Percentiles rank a stretch among this genome's conserved stretches.
phyloP scores from a whole-genome alignment of 2,888 invertebrate genomes.

The Cyclophora punctaria region DNA sequence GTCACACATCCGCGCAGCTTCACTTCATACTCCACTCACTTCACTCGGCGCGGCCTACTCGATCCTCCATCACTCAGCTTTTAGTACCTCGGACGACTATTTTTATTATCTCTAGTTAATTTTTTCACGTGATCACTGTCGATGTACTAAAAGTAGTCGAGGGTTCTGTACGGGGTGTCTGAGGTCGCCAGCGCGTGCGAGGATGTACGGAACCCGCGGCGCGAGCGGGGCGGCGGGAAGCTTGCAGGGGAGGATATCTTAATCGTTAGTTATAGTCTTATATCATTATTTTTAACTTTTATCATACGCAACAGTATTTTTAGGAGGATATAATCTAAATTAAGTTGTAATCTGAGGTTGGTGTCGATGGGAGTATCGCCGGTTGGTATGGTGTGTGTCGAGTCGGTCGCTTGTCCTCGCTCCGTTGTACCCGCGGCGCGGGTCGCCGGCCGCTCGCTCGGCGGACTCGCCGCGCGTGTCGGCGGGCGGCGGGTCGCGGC shows the following conservation, averaged over 20 bases:
- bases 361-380: not conserved
- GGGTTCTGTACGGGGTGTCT: not conserved
- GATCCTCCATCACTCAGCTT: not conserved
- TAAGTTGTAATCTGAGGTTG: slow-evolving; percentile 39
- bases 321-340: slow-evolving; percentile 64
- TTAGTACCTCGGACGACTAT: too few species aligned
- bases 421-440: not conserved
- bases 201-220: slow-evolving; percentile 19
- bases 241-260: slow-evolving; percentile 26
- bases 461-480: not conserved
- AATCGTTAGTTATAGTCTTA: slow-evolving; percentile 60
- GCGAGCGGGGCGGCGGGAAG: slow-evolving; percentile 6
- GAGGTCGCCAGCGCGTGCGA: not conserved
- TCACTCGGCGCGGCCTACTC: not conserved
- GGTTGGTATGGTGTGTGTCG: not conserved
- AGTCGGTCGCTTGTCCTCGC: not conserved
- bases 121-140: too few species aligned
- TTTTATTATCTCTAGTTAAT: slow-evolving; percentile 22
- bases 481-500: slow-evolving; percentile 11
- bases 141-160: not conserved
- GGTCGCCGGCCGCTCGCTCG: too few species aligned
- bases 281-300: slow-evolving; percentile 73
- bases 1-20: slow-evolving; percentile 1
- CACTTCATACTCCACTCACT: not conserved
- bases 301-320: slow-evolving; percentile 72